Base-by-base conservation (phyloP, 2,888 invertebrate genomes). In the Chalcis sispes region DNA sequence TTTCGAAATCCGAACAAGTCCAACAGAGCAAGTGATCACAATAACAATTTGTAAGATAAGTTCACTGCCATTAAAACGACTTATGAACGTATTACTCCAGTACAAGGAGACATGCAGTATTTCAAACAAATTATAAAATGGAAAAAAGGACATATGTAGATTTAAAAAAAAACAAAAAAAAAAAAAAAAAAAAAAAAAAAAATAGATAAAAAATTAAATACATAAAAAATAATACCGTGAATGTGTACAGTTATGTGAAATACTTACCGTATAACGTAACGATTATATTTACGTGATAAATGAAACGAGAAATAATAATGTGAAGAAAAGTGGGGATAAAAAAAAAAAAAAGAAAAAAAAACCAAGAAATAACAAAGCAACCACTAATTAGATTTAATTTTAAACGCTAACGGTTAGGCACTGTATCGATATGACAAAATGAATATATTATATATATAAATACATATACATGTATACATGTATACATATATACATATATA, bases 191-290 rank as follows among this genome's bases (percentile, higher is more conserved):
- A 70, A 48, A 72, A 77, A 73, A 59, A 73, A 52, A 65, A 48
- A 46, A 79, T 67, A 74, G 50, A 10, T 46, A 46, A 46, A 15
- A 5, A 46, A 2, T 10, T 46, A 15, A 2, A 46, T 10, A 79
- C 64, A 72, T 54, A 59, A 59, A 79, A 80, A n/a, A 25, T 13
- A 46, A 48, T 78, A 40, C n/a, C 27, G 83, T 85, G 83, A 84
- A 84, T 85, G 83, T 86, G 86, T 85, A 86, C 83, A 86, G 83
- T 83, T 83, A 82, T 82, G 83, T 82, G 83, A 83, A 83, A 83
- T 81, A 80, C 80, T 82, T 79, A 71, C 65, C 46, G 77, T 82
- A 81, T 81, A 83, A 80, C 79, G 73, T 85, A 84, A 85, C 82
- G 83, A 62, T 13, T 46, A 84, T 83, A 83, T 81, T 82, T 83